Base-by-base conservation (phyloP, 1,140 invertebrate genomes). In the Bombus polaris region DNA sequence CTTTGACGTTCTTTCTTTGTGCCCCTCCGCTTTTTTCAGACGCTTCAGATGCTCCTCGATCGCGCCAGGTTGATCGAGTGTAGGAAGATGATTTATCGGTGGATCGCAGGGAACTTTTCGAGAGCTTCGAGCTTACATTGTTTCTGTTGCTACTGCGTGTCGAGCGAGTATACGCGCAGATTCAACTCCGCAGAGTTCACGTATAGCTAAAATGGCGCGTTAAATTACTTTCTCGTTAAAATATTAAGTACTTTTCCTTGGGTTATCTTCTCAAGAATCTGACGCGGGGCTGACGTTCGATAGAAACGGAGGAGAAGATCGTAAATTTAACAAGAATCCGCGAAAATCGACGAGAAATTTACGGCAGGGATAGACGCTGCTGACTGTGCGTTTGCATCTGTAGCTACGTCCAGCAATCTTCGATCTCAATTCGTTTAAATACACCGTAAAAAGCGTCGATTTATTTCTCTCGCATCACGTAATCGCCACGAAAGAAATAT, bases 391-490 rank as follows among this genome's bases (percentile, higher is more conserved):
- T 28, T 22, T 39, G 28, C 32, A 53, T 35, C 3, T 53, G 6
- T 8, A 22, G 47, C 6, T 5, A 18, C 6, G 28, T 28, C 47
- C 53, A 28, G 13, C 8, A 2, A 10, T 72, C 0, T 13, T 66
- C 32, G 66, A 72, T 80, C 80, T 73, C 57, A 80, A 80, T 85
- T 80, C 66, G 39, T 80, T 78, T 80, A 73, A 80, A 80, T 72
- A 39, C 57, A 47, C 42, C 42, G 18, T 80, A 73, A 85, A 85
- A 73, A 47, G 57, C 10, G 0, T 62, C 53, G 77, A 85, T 80
- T 80, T 73, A 73, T 85, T 80, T 80, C 57, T 65, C 35, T 39
- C n/a, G 83, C 35, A 3, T 32, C 25, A 25, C 35, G 68, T 65
- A 80, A 80, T 18, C n/a, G 28, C 32, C 57, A 28, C 32, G 73